Conservation (phyloP, 2,888 invertebrate species). For the Yponomeuta malinellus region DNA sequence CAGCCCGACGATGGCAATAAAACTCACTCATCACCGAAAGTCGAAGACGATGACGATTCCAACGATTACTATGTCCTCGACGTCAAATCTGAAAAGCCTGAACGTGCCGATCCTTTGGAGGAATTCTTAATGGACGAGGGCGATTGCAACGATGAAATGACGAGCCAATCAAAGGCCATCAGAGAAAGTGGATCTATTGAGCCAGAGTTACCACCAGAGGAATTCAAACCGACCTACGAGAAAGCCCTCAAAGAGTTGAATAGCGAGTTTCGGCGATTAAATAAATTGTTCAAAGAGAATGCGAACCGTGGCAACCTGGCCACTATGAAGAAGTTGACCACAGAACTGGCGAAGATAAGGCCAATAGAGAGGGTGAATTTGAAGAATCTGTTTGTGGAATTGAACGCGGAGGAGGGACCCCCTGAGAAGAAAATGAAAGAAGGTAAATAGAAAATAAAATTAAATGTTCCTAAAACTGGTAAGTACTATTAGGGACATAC, state of each 20-base stretch:
- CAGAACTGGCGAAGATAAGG: conserved; percentile 33
- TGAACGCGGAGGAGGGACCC: conserved; percentile 17
- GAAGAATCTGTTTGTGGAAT: conserved; percentile 22
- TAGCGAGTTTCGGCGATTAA: conserved; percentile 34
- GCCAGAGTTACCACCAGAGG: conserved; percentile 1
- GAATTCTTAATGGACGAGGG: conserved; percentile 15
- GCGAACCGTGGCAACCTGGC: conserved; percentile 31
- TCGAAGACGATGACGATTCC: conserved; percentile 21
- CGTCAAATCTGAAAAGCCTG: conserved; percentile 22
- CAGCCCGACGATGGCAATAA: neutral
- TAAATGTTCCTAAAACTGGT: neutral
- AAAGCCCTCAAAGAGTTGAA: conserved; percentile 28
- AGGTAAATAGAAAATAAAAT: neutral
- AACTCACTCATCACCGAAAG: conserved; percentile 14
- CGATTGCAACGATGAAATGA: neutral
- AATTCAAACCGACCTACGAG: conserved; percentile 23
- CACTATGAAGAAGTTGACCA: conserved; percentile 31
- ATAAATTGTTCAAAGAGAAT: conserved; percentile 32
- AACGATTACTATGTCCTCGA: conserved; percentile 22
- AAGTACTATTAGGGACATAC: neutral
- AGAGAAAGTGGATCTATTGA: neutral
- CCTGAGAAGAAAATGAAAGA: neutral
- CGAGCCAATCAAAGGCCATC: neutral
- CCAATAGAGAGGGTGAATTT: conserved; percentile 27
- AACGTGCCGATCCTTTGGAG: conserved; percentile 25